Evolutionary conservation across 2,888 invertebrate genomes (phyloP).

Genomic region (Tetanocera ferruginea): DNA sequence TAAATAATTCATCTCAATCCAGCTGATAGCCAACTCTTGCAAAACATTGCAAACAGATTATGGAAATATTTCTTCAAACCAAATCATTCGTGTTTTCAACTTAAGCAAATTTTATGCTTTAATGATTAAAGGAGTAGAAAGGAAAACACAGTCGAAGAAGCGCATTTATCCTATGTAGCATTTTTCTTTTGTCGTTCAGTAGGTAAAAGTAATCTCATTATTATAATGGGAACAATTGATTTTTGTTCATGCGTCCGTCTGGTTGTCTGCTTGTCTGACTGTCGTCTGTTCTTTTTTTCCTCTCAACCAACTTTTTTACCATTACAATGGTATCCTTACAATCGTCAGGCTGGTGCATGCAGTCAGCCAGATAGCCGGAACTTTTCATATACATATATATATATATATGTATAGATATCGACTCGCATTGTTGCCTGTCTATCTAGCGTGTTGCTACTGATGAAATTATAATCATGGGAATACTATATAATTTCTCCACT

Average conservation of each 20-base stretch:
- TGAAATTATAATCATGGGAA: constrained; percentile 68
- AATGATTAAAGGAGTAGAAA: not conserved
- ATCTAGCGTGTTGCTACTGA: constrained; percentile 57
- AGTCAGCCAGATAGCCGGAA: no score
- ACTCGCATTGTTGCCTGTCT: constrained; percentile 7
- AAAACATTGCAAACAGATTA: no score
- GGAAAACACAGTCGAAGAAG: not conserved
- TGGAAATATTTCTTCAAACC: no score
- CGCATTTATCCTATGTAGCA: constrained; percentile 8
- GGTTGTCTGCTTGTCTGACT: not conserved
- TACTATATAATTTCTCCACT: constrained; percentile 58
- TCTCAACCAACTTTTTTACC: not conserved
- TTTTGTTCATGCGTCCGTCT: constrained; percentile 59
- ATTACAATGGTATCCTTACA: not conserved
- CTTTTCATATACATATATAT: no score
- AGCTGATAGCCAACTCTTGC: no score
- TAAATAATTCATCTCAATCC: no score
- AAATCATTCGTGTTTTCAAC: not conserved
- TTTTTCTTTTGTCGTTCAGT: constrained; percentile 60
- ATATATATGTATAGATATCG: no score
- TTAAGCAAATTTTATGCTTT: not conserved
- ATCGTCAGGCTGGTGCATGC: not conserved
- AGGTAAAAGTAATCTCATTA: constrained; percentile 68
- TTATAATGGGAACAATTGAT: constrained; percentile 69
- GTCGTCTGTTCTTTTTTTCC: not conserved